These are phyloP conservation scores for Eunapius fragilis DNA, from an alignment of 37 sponge, comb jelly and placozoan species.

Conservation along the genomic window DNA sequence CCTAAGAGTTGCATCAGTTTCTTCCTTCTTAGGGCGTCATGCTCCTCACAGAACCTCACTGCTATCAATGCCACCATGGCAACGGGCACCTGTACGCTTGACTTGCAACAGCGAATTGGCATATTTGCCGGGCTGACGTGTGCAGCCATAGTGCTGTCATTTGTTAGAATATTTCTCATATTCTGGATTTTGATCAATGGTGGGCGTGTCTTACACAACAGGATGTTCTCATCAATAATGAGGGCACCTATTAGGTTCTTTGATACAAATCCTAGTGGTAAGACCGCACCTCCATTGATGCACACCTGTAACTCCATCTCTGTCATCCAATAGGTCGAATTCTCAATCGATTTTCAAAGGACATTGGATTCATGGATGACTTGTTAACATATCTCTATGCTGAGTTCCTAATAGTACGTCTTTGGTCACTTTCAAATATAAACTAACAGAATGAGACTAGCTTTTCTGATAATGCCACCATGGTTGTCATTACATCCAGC, in stretches of 20 bases:
- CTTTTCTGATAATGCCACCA: background rate
- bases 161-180: slow-evolving; percentile 34
- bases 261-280: slow-evolving; percentile 85
- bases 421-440: background rate
- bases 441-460: too few species aligned
- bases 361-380: slow-evolving; percentile 74
- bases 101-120: slow-evolving; percentile 35
- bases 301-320: background rate
- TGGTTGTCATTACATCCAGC: background rate
- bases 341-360: slow-evolving; percentile 83
- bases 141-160: slow-evolving; percentile 32
- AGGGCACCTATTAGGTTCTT: slow-evolving; percentile 78
- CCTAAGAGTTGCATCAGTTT: background rate
- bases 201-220: slow-evolving; percentile 68
- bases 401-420: slow-evolving; percentile 56
- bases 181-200: slow-evolving; percentile 59
- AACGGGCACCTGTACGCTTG: slow-evolving; percentile 12
- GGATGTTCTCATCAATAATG: slow-evolving; percentile 68
- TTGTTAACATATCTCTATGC: slow-evolving; percentile 58
- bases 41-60: background rate
- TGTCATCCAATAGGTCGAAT: slow-evolving; percentile 57
- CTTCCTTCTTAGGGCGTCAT: slow-evolving; percentile 41
- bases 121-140: slow-evolving; percentile 42
- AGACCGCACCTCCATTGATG: background rate
- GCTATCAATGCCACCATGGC: background rate